Percentiles rank a stretch among this genome's conserved stretches.
These are phyloP conservation scores for Ips nitidus DNA, from an alignment of 1,140 invertebrate species.

Conservation along the genomic window DNA sequence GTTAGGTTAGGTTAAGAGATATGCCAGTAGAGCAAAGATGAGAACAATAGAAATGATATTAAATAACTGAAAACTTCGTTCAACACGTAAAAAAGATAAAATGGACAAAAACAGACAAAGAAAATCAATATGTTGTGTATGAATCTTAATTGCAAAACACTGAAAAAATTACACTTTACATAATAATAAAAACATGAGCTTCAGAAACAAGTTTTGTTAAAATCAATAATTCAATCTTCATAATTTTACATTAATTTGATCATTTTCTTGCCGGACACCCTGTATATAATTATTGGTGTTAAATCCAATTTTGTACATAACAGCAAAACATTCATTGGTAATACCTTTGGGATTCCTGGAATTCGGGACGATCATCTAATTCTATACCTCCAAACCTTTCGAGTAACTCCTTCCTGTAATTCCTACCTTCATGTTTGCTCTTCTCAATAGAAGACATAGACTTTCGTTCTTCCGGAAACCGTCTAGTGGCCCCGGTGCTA, in stretches of 20 bases:
- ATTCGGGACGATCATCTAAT: slow-evolving; percentile 49
- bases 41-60: too few species aligned
- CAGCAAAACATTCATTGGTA: slow-evolving; percentile 45
- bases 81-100: too few species aligned
- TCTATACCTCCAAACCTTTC: slow-evolving; percentile 52
- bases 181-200: too few species aligned
- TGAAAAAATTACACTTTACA: too few species aligned
- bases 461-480: slow-evolving; percentile 36
- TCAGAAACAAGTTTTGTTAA: slow-evolving; percentile 14
- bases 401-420: slow-evolving; percentile 50
- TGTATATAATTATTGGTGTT: slow-evolving; percentile 12
- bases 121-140: too few species aligned
- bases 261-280: slow-evolving; percentile 1
- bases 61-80: too few species aligned
- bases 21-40: too few species aligned
- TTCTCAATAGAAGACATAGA: slow-evolving; percentile 30
- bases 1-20: too few species aligned
- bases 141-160: too few species aligned
- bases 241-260: slow-evolving; percentile 3
- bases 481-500: slow-evolving; percentile 32
- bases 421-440: slow-evolving; percentile 47
- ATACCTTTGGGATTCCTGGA: slow-evolving; percentile 47
- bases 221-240: background rate
- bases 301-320: slow-evolving; percentile 4
- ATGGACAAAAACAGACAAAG: too few species aligned